Base-by-base conservation (phyloP, 2,888 invertebrate genomes). In the Cabera pusaria region DNA sequence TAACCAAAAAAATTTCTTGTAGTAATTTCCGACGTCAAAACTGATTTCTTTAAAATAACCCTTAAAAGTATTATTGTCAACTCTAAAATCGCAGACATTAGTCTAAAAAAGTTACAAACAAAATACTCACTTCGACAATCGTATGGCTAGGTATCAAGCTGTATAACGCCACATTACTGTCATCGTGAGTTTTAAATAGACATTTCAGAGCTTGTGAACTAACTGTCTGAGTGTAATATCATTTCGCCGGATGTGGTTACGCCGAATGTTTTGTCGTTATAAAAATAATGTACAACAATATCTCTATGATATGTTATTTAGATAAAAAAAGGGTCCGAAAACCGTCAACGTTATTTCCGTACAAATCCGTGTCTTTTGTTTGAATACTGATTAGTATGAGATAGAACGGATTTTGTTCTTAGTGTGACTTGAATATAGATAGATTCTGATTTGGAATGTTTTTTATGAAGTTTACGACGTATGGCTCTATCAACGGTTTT, bases 321-420 rank as follows among this genome's bases (percentile, higher is more conserved):
- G 34, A 42, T 42, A 42, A 35, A 39, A n/a, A 29, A 31, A 40
- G 47, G 60, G 55, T 58, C 68, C 57, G 71, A 66, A 72, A 64
- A 62, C 62, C 56, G 64, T 50, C 63, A 55, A 59, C n/a, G 54
- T 59, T 60, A 58, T 56, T 64, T 64, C 65, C 73, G 71, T 69
- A 66, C 34, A 33, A 20, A 70, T 72, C 54, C 59, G 45, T 48
- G 51, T 36, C 43, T 33, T 49, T 64, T 66, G 63, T 67, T 62
- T 69, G 71, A 74, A 77, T 74, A 70, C 65, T 68, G 68, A 73
- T 73, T 40, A 35, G 23, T 6, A 35, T 21, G 29, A 45, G 34
- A 34, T 34, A 31, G 28, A 34, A 12, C 20, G 17, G 32, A 35
- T 40, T 31, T 36, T 32, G 11, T 41, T 23, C 34, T 29, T 42